Percentiles rank a stretch among this genome's conserved stretches.
Evolutionary conservation across 1,140 invertebrate genomes (phyloP).

Genomic region (Sesamia nonagrioides): DNA sequence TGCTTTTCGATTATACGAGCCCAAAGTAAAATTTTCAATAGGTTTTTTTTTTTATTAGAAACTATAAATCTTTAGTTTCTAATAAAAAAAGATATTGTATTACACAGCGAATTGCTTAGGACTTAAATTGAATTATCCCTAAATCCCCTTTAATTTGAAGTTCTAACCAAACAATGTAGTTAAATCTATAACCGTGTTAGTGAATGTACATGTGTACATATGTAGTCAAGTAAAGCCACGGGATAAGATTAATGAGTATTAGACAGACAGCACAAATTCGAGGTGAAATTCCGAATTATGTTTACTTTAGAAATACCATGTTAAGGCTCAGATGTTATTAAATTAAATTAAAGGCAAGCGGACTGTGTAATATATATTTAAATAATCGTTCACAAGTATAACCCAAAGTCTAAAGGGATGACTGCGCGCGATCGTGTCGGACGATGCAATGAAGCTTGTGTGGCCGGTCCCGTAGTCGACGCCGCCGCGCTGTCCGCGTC

Average conservation of each 20-base stretch:
- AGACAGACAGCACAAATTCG: slow-evolving; percentile 10
- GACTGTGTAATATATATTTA: too few species aligned
- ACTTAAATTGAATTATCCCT: not conserved
- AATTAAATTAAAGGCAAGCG: too few species aligned
- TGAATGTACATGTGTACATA: not conserved
- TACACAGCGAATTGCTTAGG: not conserved
- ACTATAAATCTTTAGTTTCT: too few species aligned
- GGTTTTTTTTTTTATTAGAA: not conserved
- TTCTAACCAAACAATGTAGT: not conserved
- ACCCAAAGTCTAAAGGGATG: too few species aligned
- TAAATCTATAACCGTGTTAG: not conserved
- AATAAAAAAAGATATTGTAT: too few species aligned
- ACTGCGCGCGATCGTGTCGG: too few species aligned
- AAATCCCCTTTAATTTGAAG: not conserved
- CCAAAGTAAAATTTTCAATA: not conserved
- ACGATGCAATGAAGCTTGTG: too few species aligned
- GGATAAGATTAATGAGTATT: slow-evolving; percentile 11
- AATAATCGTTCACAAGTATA: too few species aligned
- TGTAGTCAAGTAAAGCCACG: not conserved
- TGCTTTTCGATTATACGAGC: not conserved
- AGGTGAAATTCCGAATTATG: not conserved
- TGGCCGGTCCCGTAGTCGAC: too few species aligned
- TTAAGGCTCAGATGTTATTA: too few species aligned
- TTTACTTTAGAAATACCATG: not conserved
- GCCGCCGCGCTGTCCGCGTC: too few species aligned